Evolutionary conservation across 2,797 vertebrate genomes (phyloP), one percentile per base, ranked within the genome.

Genomic region (Hypotaenidia philippensis): DNA sequence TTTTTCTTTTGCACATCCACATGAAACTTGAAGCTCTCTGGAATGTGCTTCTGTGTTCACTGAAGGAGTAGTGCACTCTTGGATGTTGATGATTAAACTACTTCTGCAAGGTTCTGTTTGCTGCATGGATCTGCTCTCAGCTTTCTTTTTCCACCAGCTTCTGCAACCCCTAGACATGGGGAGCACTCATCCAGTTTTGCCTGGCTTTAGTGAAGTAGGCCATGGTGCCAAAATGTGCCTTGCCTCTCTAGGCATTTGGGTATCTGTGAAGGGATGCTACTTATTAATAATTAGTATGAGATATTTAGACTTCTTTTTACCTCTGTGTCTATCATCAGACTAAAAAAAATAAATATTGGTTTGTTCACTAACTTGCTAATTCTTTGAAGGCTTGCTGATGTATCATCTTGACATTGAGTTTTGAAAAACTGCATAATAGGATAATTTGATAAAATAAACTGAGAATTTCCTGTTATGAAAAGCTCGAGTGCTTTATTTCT

Each of bases 371-470:
- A 76, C 23, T 86, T 91, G 50, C 34, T 65, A 68, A 61, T 78
- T 93, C 45, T 93, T 11, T 83, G 29, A 72, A 80, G 50, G 25
- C 78, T 91, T 96, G 86, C 72, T 55, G 91, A 44, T 27, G 25
- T 81, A 47, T 55, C 0, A 0, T 40, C 68, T 88, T 79, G 56
- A 88, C 87, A 76, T 5, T 0, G 2, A 50, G 84, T 61, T 88
- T 87, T 94, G 74, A 76, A 83, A 92, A 81, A 83, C 38, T 59
- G 23, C 32, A 2, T 38, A 36, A 18, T 50, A 74, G 17, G 21
- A 60, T 68, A 79, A 86, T 66, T 70, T 84, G 63, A 52, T 88
- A 32, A 93, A 97, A 95, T 94, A 95, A 95, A 95, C 60, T 3
- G n/a, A 74, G 19, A 59, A 38, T 88, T 88, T 91, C 10, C 4